A percentile compares a stretch with the other conserved stretches of the same genome.
Conservation (phyloP, 2,888 invertebrate species). For the Helicoverpa assulta region DNA sequence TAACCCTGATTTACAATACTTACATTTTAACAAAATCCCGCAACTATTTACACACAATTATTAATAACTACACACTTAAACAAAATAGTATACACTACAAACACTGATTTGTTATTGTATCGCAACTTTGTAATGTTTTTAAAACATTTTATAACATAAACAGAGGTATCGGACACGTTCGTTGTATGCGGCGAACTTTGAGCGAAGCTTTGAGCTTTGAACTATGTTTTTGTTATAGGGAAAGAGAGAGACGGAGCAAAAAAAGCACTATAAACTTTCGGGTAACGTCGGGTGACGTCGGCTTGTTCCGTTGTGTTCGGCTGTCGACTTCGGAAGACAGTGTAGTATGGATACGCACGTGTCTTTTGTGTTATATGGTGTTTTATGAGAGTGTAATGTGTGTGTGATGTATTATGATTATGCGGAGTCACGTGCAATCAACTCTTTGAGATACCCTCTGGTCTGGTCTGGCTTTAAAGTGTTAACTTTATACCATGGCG, state of each 20-base stretch:
- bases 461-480: conserved; percentile 24
- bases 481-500: background rate
- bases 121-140: conserved; percentile 76
- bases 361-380: conserved; percentile 19
- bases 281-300: conserved; percentile 79
- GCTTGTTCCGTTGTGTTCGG: conserved; percentile 76
- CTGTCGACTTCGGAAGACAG: conserved; percentile 72
- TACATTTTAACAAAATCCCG: conserved; percentile 65
- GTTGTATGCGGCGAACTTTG: conserved; percentile 65
- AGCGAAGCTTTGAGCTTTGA: conserved; percentile 74
- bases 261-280: conserved; percentile 85
- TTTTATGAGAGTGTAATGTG: conserved; percentile 12
- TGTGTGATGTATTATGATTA: conserved; percentile 27
- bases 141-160: conserved; percentile 75
- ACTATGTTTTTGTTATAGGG: conserved; percentile 80
- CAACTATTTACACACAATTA: conserved; percentile 64
- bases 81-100: conserved; percentile 65
- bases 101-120: conserved; percentile 71
- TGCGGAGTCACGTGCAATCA: conserved; percentile 46
- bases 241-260: conserved; percentile 80
- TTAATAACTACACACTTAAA: conserved; percentile 65
- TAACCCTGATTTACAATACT: conserved; percentile 53
- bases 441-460: conserved; percentile 15
- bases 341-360: conserved; percentile 68
- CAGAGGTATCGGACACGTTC: conserved; percentile 59